Evolutionary conservation across 2,113 vertebrate species (phyloP), one percentile per base, ranked within the genome.

Genomic region (Corythoichthys haematopterus): DNA sequence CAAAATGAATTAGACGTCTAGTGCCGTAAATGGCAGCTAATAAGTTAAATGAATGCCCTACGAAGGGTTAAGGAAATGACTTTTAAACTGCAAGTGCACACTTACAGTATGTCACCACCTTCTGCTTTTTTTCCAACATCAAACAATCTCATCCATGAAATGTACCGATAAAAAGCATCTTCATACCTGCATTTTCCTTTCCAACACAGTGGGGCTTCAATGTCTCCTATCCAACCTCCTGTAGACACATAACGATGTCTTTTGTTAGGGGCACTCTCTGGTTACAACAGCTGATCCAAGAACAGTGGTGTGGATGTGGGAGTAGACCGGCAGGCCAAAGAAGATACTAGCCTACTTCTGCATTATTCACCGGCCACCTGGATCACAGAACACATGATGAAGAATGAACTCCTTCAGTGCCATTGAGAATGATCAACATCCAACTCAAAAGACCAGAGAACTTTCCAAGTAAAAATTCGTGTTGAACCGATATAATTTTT

Each of bases 171-270:
- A 57, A 28, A 1, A 5, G 16, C 16, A 46, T 64, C 66, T 52
- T 43, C 45, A 58, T 6, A 68, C 62, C 69, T 64, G 4, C 2
- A 38, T 51, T 37, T 62, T 45, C 7, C 52, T 6, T 67, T 36
- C 47, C 46, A 53, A 38, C 52, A 36, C 58, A 33, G 56, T 40
- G 28, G 45, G 3, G 47, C 14, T 55, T 74, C 65, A 73, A 82
- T 82, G 28, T 62, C 13, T 67, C 61, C 48, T 16, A 20, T 16
- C 66, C 69, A 53, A 60, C 76, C 68, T 76, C 62, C 50, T 53
- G 65, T 67, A 28, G 87, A 87, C 72, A 89, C 77, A 78, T 66
- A 86, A 87, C 82, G 79, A 16, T 71, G 48, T 53, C 59, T 11
- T 71, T 78, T 80, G 82, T 70, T 15, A 43, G 74, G 43, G 43